Evolutionary conservation across 2,888 invertebrate genomes (phyloP), one percentile per base, ranked within the genome.

Genomic region (Gastracanthus pulcherrimus): DNA sequence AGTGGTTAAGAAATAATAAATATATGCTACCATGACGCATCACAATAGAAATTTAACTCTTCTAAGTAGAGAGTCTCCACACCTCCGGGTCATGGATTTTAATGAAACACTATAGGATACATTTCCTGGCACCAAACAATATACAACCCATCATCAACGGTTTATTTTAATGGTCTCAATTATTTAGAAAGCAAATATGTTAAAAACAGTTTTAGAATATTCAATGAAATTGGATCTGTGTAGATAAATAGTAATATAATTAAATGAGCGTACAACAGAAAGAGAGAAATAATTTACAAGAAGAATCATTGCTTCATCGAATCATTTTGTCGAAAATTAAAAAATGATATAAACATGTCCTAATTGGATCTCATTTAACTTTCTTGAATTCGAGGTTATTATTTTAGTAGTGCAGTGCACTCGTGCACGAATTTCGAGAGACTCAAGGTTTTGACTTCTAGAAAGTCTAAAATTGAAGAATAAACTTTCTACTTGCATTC

Each of bases 391-490:
- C 26, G 26, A 11, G 23, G 11, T 23, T 55, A 4, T 55, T 55
- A 55, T 55, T 55, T 23, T 55, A 23, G 23, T n/a, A n/a, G n/a
- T n/a, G n/a, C n/a, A n/a, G n/a, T 11, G 26, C 26, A 2, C n/a
- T 19, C 51, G 31, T 19, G 34, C 19, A 31, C 34, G 34, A 19
- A 36, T 13, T 70, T 16, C 13, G 23, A 41, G 26, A 41, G 34
- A 60, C 36, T 60, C 34, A 26, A 72, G 72, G 29, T 72, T 67
- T 66, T 11, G 60, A 58, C 19, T 60, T 41, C 29, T 38, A 34
- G 74, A 74, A 74, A 74, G 74, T 74, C 34, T 58, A 36, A 58
- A 71, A 58, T 58, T 71, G n/a, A 71, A 71, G 71, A n/a, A 71
- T 71, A 26, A 45, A 62, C 62, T 64, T 74, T 48, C 48, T 62